phyloP scores from a whole-genome alignment of 92 coral and sea anemone species.

The Parazoanthus darwini region DNA sequence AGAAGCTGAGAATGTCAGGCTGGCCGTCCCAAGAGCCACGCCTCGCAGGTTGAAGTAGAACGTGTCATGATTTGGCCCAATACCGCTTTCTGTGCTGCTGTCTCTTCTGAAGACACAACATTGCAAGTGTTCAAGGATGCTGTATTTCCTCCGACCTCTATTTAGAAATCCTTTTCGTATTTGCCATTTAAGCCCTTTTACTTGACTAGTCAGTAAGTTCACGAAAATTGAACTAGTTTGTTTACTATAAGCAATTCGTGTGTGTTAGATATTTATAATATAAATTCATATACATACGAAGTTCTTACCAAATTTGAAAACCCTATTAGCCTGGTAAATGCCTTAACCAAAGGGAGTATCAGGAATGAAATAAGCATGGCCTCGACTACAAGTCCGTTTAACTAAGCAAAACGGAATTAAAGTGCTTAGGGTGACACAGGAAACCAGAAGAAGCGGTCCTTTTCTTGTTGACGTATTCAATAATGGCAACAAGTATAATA shows the following conservation, averaged over 20 bases:
- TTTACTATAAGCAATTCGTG: no score
- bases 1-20: constrained; percentile 86
- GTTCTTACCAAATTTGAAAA: no score
- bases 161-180: no score
- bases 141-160: no score
- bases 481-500: not conserved
- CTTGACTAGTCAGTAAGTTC: not conserved
- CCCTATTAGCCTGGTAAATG: no score
- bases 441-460: not conserved
- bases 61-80: constrained; percentile 62
- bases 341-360: no score
- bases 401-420: no score
- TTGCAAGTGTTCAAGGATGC: not conserved
- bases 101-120: constrained; percentile 30
- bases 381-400: not conserved
- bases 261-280: no score
- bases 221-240: no score
- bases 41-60: constrained; percentile 84
- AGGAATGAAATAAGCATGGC: no score
- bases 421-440: not conserved
- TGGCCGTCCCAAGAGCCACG: constrained; percentile 85
- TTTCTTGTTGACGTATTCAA: not conserved
- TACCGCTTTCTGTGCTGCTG: constrained; percentile 30
- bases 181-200: no score
- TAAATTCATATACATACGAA: no score